Conservation (phyloP, 2,113 vertebrate genomes). For the Chunga burmeisteri region DNA sequence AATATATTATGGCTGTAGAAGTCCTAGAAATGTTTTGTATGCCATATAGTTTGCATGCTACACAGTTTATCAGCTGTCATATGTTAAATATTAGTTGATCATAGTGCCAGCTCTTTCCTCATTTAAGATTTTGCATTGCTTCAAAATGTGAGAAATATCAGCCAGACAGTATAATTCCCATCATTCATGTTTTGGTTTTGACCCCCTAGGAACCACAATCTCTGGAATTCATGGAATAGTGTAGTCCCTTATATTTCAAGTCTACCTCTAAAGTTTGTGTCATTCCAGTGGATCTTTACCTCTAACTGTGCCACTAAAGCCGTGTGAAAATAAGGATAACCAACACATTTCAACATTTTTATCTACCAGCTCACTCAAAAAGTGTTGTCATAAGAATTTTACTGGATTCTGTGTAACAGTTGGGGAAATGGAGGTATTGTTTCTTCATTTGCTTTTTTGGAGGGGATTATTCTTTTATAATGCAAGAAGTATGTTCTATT, state of each 20-base stretch:
- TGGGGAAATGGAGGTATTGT: background rate
- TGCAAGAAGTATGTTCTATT: background rate
- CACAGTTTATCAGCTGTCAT: background rate
- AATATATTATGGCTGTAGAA: background rate
- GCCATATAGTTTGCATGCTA: background rate
- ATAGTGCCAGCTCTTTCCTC: background rate
- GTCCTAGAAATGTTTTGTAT: background rate
- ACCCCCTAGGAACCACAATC: background rate
- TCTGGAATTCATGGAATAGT: conserved; percentile 14
- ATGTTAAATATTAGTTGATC: background rate
- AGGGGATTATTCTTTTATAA: background rate
- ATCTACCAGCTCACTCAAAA: background rate
- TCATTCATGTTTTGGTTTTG: background rate
- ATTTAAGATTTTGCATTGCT: conserved; percentile 1
- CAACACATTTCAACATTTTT: background rate
- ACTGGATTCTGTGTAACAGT: background rate
- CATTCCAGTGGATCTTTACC: background rate
- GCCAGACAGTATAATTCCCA: conserved; percentile 3
- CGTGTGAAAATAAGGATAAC: background rate
- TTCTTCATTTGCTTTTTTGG: background rate
- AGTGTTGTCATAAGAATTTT: background rate
- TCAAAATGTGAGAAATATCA: conserved; percentile 41
- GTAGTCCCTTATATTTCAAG: background rate
- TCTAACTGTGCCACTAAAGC: background rate
- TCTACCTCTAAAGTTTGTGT: background rate